A percentile compares a stretch with the other conserved stretches of the same genome.
Evolutionary conservation across 2,113 vertebrate species (phyloP).

Genomic region (Thomomys bottae): DNA sequence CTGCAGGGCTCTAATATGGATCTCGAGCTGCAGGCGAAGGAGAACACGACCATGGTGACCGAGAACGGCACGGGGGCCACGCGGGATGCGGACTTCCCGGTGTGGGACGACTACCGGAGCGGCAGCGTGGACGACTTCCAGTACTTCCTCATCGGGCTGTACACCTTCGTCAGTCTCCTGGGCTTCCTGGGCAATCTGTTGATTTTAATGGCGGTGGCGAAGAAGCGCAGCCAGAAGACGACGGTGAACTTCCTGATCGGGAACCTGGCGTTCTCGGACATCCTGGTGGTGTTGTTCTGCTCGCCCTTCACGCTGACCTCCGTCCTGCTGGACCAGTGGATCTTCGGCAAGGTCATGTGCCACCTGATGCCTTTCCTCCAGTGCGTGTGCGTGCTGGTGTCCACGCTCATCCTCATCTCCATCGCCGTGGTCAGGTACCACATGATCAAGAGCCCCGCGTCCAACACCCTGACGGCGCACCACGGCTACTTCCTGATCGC

Average conservation of each 20-base stretch:
- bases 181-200: constrained; percentile 90
- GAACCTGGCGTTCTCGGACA: constrained; percentile 91
- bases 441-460: constrained; percentile 89
- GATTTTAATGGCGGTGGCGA: constrained; percentile 86
- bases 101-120: constrained; percentile 89
- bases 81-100: constrained; percentile 82
- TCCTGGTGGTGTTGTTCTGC: constrained; percentile 89
- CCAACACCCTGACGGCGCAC: constrained; percentile 86
- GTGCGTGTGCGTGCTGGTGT: constrained; percentile 88
- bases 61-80: constrained; percentile 81
- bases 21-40: constrained; percentile 80
- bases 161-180: constrained; percentile 88
- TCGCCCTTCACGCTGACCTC: constrained; percentile 89
- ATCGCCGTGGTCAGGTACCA: constrained; percentile 90
- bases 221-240: constrained; percentile 87
- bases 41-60: constrained; percentile 80
- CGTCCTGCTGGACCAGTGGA: constrained; percentile 89
- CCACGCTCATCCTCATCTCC: constrained; percentile 89
- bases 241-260: constrained; percentile 90
- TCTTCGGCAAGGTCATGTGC: constrained; percentile 89
- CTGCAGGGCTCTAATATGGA: constrained; percentile 87
- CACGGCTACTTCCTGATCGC: constrained; percentile 87
- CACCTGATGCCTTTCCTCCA: constrained; percentile 90
- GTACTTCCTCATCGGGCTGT: constrained; percentile 90
- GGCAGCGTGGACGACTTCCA: constrained; percentile 89